Percentiles rank a stretch among this genome's conserved stretches.
phyloP scores from a whole-genome alignment of 2,888 invertebrate species.

The Ethmia dodecea region DNA sequence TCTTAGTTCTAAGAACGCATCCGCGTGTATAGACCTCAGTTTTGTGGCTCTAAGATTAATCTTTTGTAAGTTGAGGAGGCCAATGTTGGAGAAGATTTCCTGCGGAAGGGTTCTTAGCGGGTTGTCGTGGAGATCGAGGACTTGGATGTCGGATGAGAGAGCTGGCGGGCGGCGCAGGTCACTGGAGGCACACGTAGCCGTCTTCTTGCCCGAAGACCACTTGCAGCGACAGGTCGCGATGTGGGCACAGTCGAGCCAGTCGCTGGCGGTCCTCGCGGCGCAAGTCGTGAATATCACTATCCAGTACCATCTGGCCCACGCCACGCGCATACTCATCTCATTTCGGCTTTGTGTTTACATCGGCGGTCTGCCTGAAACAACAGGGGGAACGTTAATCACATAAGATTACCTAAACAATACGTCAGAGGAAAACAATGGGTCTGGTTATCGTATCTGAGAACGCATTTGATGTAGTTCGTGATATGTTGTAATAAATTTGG shows the following conservation, averaged over 20 bases:
- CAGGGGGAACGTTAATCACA: conserved; percentile 44
- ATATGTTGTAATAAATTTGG: conserved; percentile 8
- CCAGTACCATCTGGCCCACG: conserved; percentile 76
- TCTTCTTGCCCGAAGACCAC: conserved; percentile 95
- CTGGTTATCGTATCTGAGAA: conserved; percentile 21
- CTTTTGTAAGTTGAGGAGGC: conserved; percentile 89
- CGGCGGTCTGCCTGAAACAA: conserved; percentile 73
- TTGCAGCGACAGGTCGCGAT: conserved; percentile 92
- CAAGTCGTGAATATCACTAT: conserved; percentile 71
- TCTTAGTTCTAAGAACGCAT: conserved; percentile 91
- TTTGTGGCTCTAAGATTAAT: conserved; percentile 87
- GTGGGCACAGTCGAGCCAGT: conserved; percentile 93
- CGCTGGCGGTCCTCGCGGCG: conserved; percentile 74
- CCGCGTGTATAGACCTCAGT: conserved; percentile 85
- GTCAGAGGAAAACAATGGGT: conserved; percentile 29
- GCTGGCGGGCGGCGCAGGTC: conserved; percentile 87
- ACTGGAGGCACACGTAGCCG: conserved; percentile 89
- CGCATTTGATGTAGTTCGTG: conserved; percentile 4
- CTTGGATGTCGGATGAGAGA: conserved; percentile 77
- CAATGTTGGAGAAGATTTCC: conserved; percentile 87
- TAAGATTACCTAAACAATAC: conserved; percentile 44
- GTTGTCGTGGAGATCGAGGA: conserved; percentile 90
- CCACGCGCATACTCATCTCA: conserved; percentile 77
- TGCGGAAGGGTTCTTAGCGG: conserved; percentile 84
- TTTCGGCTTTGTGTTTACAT: conserved; percentile 70